Evolutionary conservation across 2,888 invertebrate species (phyloP).

Genomic region (Rhorus exstirpatorius): DNA sequence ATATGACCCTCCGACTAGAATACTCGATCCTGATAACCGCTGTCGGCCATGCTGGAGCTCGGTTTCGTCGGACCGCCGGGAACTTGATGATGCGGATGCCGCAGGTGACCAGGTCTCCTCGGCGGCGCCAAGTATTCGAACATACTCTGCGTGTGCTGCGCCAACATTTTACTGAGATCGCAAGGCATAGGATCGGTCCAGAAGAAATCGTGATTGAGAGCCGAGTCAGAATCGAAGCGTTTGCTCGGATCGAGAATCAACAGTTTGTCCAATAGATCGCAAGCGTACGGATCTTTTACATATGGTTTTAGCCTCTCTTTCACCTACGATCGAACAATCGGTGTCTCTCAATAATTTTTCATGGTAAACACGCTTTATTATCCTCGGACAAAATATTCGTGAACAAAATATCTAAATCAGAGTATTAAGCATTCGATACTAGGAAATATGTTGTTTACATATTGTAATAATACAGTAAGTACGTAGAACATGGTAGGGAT

Average conservation of each 20-base stretch:
- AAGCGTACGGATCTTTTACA: conserved; percentile 96
- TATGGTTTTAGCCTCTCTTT: conserved; percentile 95
- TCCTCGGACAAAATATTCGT: no score
- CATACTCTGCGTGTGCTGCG: conserved; percentile 96
- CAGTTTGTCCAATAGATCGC: conserved; percentile 96
- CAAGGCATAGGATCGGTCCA: conserved; percentile 99
- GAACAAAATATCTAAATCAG: no score
- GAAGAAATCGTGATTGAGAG: conserved; percentile 99
- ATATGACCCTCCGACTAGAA: no score
- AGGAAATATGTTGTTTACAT: no score
- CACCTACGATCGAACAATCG: conserved; percentile 85
- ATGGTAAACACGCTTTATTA: no score
- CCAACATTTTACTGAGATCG: conserved; percentile 96
- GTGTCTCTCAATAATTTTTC: background rate
- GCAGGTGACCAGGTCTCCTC: conserved; percentile 90
- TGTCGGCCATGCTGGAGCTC: conserved; percentile 90
- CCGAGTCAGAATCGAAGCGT: conserved; percentile 95
- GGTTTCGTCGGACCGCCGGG: conserved; percentile 86
- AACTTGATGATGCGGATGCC: conserved; percentile 90
- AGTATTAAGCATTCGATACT: no score
- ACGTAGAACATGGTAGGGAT: no score
- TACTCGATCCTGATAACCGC: conserved; percentile 94
- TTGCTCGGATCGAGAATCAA: conserved; percentile 97
- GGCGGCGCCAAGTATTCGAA: conserved; percentile 96
- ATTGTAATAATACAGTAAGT: no score